A percentile compares a stretch with the other conserved stretches of the same genome.
These are phyloP conservation scores for Temnothorax unifasciatus DNA, from an alignment of 2,888 invertebrate genomes.

Conservation along the genomic window DNA sequence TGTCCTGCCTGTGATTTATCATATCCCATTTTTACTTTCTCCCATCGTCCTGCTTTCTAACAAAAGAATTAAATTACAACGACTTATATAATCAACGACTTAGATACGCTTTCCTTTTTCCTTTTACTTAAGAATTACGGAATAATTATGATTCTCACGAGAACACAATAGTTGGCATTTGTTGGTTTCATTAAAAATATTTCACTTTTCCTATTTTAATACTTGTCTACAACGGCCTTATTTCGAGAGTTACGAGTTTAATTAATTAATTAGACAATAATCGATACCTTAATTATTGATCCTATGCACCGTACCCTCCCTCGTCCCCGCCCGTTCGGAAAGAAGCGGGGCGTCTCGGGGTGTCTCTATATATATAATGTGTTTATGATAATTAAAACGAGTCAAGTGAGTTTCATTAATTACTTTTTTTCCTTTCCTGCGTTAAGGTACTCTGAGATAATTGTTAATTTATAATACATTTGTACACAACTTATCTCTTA, in stretches of 20 bases:
- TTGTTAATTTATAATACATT: conserved; percentile 84
- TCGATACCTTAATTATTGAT: conserved; percentile 80
- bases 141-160: conserved; percentile 83
- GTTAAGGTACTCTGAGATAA: conserved; percentile 82
- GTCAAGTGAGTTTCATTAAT: conserved; percentile 73
- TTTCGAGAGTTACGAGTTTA: conserved; percentile 78
- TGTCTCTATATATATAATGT: conserved; percentile 77
- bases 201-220: conserved; percentile 76
- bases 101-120: conserved; percentile 75
- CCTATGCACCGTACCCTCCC: conserved; percentile 65
- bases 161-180: conserved; percentile 85
- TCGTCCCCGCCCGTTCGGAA: conserved; percentile 38
- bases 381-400: conserved; percentile 77
- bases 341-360: conserved; percentile 33
- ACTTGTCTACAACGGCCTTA: conserved; percentile 78
- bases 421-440: conserved; percentile 65
- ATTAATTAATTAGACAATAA: conserved; percentile 81
- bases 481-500: conserved; percentile 84
- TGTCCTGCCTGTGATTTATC: conserved; percentile 37
- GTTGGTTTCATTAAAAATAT: conserved; percentile 82
- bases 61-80: conserved; percentile 79
- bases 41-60: conserved; percentile 65
- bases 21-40: conserved; percentile 42
- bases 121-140: conserved; percentile 79
- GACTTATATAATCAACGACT: conserved; percentile 81